These are phyloP conservation scores for Psittacula cyanocephala DNA, from an alignment of 2,113 vertebrate genomes.

Conservation along the genomic window DNA sequence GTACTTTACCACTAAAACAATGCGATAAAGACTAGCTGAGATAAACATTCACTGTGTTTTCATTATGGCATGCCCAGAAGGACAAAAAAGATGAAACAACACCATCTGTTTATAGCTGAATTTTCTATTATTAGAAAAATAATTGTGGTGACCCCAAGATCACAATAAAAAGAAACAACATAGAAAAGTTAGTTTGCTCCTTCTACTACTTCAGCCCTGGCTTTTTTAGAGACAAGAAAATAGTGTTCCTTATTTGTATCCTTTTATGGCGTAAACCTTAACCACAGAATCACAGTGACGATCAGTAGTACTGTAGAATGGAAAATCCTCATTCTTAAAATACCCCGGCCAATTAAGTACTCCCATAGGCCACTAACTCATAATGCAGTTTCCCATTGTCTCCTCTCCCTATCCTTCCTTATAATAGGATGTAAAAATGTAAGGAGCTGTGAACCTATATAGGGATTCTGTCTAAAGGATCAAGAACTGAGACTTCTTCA, in stretches of 20 bases:
- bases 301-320: neutral
- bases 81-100: neutral
- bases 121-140: conserved; percentile 18
- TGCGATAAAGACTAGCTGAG: neutral
- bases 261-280: neutral
- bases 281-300: neutral
- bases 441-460: neutral
- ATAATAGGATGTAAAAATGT: neutral
- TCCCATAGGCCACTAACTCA: neutral
- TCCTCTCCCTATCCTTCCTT: neutral
- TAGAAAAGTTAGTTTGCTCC: neutral
- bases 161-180: neutral
- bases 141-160: neutral
- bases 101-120: conserved; percentile 3
- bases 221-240: neutral
- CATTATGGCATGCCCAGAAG: conserved; percentile 9
- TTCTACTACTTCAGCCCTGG: neutral
- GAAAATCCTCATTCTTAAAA: neutral
- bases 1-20: conserved; percentile 8
- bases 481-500: neutral
- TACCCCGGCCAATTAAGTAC: neutral
- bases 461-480: neutral
- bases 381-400: neutral
- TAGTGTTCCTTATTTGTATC: neutral
- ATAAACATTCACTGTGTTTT: conserved; percentile 16